These are phyloP conservation scores for Donacobius atricapilla DNA, from an alignment of 2,113 vertebrate genomes.

Conservation along the genomic window DNA sequence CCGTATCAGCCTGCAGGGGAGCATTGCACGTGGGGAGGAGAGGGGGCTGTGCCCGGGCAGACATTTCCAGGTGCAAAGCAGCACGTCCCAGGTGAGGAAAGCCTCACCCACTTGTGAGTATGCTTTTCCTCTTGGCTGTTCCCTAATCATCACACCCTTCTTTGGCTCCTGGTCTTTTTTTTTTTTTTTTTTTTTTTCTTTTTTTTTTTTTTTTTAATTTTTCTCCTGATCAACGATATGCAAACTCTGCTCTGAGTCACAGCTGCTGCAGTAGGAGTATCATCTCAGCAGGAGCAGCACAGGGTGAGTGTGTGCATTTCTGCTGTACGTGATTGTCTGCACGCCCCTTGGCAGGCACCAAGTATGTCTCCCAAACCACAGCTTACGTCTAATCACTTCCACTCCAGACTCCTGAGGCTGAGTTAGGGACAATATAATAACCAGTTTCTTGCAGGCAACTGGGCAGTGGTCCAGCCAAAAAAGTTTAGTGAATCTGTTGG, in stretches of 20 bases:
- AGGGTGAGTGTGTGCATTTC: neutral
- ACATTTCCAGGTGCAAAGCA: slow-evolving; percentile 12
- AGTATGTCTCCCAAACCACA: neutral
- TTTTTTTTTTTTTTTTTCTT: neutral
- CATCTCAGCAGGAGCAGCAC: neutral
- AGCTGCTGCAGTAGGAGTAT: neutral
- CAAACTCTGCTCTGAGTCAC: slow-evolving; percentile 31
- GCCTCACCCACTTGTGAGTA: neutral
- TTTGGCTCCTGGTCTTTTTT: neutral
- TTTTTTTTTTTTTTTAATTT: neutral
- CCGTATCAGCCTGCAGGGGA: neutral
- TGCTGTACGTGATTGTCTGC: slow-evolving; percentile 54
- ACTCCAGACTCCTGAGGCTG: neutral
- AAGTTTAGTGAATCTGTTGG: neutral
- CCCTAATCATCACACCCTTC: neutral
- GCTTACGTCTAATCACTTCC: slow-evolving; percentile 46
- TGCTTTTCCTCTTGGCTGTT: neutral
- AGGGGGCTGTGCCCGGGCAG: neutral
- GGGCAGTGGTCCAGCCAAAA: neutral
- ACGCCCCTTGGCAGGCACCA: slow-evolving; percentile 43
- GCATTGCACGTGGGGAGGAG: fast-evolving
- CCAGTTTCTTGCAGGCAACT: neutral
- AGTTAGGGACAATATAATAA: slow-evolving; percentile 29
- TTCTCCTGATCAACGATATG: neutral
- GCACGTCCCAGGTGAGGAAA: slow-evolving; percentile 39